Evolutionary conservation across 2,797 vertebrate species (phyloP).

Genomic region (Astyanax mexicanus): DNA sequence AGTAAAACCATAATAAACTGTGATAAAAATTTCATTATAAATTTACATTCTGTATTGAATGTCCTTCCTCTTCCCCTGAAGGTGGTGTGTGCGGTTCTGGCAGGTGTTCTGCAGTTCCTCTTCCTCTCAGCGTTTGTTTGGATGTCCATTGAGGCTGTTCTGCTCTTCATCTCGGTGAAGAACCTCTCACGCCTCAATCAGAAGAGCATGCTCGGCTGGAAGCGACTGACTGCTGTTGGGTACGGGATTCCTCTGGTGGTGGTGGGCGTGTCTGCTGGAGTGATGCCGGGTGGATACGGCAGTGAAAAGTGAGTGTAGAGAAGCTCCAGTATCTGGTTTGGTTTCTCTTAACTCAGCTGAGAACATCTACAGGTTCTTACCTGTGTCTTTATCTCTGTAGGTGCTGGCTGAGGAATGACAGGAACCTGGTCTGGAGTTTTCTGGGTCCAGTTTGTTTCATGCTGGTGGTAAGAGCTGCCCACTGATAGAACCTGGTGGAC

Average conservation of each 20-base stretch:
- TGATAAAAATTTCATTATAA: no score
- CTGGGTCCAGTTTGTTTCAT: no score
- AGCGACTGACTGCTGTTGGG: background rate
- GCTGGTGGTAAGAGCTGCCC: no score
- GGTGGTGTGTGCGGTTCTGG: background rate
- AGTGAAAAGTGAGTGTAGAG: background rate
- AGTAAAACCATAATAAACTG: no score
- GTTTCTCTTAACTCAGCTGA: no score
- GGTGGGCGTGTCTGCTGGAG: background rate
- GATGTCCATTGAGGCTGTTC: background rate
- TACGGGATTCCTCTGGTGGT: background rate
- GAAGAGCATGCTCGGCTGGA: background rate
- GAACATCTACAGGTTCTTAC: no score
- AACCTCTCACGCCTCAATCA: background rate
- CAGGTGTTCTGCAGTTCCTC: background rate
- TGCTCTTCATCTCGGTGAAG: background rate
- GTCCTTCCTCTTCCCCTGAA: background rate
- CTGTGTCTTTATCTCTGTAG: no score
- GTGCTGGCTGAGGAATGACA: no score
- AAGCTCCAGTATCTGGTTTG: no score
- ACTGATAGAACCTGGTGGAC: no score
- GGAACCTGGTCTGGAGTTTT: no score
- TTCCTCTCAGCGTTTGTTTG: constrained; percentile 1
- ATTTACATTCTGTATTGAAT: no score
- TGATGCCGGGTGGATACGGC: background rate